Conservation (phyloP, 2,888 invertebrate species). For the Smittia sp. region DNA sequence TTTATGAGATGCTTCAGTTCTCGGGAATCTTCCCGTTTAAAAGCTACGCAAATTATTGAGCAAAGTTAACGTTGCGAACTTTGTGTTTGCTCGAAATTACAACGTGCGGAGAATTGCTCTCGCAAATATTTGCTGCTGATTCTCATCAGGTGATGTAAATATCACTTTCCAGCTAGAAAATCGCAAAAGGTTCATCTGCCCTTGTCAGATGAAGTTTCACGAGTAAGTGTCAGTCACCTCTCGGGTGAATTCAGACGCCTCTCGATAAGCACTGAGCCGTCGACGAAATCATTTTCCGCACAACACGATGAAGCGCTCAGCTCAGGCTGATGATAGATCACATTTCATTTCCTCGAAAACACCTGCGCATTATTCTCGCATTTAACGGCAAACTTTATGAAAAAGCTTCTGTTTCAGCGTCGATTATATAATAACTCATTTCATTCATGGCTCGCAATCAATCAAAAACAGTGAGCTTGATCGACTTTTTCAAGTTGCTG, state of each 20-base stretch:
- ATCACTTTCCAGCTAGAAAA: neutral
- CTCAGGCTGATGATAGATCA: neutral
- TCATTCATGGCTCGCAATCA: neutral
- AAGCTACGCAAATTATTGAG: neutral
- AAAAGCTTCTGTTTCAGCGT: neutral
- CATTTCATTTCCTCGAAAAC: neutral
- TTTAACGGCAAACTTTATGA: neutral
- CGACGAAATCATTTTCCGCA: neutral
- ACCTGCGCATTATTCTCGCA: neutral
- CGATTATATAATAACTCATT: neutral
- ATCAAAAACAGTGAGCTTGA: neutral
- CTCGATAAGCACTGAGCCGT: neutral
- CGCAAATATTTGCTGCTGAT: constrained; percentile 11
- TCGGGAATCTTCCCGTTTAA: neutral
- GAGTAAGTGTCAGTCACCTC: neutral
- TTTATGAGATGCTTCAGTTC: constrained; percentile 16
- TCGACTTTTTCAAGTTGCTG: no score
- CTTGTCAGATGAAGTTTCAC: neutral
- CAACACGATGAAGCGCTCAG: neutral
- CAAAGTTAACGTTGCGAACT: neutral
- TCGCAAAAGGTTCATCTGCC: neutral
- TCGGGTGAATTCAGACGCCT: neutral
- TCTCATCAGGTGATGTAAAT: neutral
- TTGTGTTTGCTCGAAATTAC: neutral
- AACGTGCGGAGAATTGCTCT: neutral